Evolutionary conservation across 2,113 vertebrate genomes (phyloP).

Genomic region (Corydoras maculifer): DNA sequence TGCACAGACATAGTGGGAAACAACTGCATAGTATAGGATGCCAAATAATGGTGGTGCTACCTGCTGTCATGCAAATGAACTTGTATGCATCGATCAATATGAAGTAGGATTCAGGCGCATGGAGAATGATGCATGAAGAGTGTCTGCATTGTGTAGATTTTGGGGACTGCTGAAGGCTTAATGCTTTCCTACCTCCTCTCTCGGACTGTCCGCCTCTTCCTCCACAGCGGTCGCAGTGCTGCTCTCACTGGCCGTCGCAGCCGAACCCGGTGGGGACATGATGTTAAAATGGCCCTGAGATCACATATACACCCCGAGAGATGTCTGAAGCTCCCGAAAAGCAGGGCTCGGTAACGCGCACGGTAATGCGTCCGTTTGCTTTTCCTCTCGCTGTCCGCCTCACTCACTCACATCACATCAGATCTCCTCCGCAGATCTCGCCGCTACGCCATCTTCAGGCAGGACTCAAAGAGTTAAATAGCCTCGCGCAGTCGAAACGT

Average conservation of each 20-base stretch:
- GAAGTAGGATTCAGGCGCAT: no score
- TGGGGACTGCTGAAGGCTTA: not conserved
- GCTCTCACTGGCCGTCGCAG: constrained; percentile 62
- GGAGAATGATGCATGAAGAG: no score
- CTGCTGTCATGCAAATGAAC: no score
- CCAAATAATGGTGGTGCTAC: no score
- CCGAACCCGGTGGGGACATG: constrained; percentile 66
- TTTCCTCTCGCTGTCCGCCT: not conserved
- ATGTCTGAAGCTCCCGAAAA: no score
- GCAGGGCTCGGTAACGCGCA: no score
- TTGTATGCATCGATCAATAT: no score
- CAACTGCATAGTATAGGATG: no score
- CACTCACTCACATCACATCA: not conserved
- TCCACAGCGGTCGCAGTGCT: constrained; percentile 60
- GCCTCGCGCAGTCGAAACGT: not conserved
- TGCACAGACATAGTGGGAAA: no score
- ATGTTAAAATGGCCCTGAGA: constrained; percentile 3
- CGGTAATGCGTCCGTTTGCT: constrained; percentile 1
- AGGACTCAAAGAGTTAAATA: constrained; percentile 2
- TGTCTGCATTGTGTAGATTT: no score
- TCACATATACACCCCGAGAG: no score
- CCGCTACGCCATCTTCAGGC: not conserved
- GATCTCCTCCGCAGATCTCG: constrained; percentile 7
- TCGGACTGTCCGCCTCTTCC: constrained; percentile 60
- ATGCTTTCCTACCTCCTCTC: constrained; percentile 60